Evolutionary conservation across 2,888 invertebrate genomes (phyloP).

Genomic region (Scelioninae gen. 1): DNA sequence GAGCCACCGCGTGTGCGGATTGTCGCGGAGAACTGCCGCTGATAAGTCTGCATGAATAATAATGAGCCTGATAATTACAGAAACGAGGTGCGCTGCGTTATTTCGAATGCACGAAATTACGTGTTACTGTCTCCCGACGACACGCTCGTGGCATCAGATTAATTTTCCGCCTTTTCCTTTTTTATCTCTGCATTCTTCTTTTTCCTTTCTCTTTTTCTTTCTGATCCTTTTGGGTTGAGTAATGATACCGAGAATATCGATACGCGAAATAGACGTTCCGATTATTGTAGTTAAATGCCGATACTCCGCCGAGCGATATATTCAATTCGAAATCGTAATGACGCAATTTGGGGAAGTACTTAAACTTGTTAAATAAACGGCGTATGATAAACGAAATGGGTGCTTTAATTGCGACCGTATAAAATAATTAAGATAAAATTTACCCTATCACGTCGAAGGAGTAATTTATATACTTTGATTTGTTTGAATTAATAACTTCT

Average conservation of each 20-base stretch:
- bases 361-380: conserved; percentile 60
- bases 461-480: conserved; percentile 65
- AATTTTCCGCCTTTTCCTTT: conserved; percentile 29
- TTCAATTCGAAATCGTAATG: conserved; percentile 62
- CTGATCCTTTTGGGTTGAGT: conserved; percentile 38
- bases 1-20: conserved; percentile 55
- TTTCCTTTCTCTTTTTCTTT: conserved; percentile 15
- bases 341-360: conserved; percentile 56
- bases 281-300: conserved; percentile 45
- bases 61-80: conserved; percentile 69
- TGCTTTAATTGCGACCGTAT: conserved; percentile 65
- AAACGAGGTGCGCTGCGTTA: conserved; percentile 55
- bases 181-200: background rate
- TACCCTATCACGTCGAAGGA: conserved; percentile 41
- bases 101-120: conserved; percentile 62
- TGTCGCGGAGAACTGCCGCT: conserved; percentile 50
- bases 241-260: conserved; percentile 34
- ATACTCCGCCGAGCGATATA: conserved; percentile 38
- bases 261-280: conserved; percentile 38
- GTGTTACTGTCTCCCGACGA: conserved; percentile 53
- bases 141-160: conserved; percentile 55
- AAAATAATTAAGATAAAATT: conserved; percentile 70
- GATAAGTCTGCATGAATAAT: conserved; percentile 69
- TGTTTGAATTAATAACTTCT: conserved; percentile 68
- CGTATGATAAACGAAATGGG: conserved; percentile 62